phyloP scores from a whole-genome alignment of 1,140 invertebrate species.

The Eriocheir sinensis region DNA sequence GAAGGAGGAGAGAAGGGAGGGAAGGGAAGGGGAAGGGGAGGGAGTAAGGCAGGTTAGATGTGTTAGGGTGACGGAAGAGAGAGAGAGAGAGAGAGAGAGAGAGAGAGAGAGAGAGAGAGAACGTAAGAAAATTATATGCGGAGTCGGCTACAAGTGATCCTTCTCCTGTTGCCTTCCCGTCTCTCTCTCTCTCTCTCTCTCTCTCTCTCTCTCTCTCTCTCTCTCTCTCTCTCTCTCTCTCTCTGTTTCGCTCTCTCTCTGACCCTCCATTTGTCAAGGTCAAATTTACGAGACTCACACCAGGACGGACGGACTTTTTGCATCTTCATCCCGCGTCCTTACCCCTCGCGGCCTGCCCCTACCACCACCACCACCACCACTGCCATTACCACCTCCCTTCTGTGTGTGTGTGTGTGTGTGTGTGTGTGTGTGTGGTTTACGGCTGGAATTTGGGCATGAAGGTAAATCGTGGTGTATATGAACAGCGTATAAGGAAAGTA shows the following conservation, averaged over 20 bases:
- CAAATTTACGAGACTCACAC: too few species aligned
- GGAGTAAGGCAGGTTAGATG: neutral
- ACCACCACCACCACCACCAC: too few species aligned
- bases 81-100: slow-evolving; percentile 21
- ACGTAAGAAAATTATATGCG: neutral
- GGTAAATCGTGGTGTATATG: too few species aligned
- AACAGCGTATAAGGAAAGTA: too few species aligned
- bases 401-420: slow-evolving; percentile 26
- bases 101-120: slow-evolving; percentile 38
- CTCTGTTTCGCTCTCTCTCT: neutral
- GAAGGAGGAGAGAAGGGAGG: neutral
- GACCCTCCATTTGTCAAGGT: neutral
- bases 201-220: neutral
- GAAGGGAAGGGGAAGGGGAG: neutral
- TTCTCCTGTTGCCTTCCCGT: neutral
- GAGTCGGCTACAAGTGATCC: neutral
- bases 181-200: slow-evolving; percentile 5
- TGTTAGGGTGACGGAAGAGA: neutral
- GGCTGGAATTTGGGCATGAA: too few species aligned
- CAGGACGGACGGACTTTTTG: neutral
- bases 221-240: slow-evolving; percentile 9
- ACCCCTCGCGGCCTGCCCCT: neutral
- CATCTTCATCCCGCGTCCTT: neutral
- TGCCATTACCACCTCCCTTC: neutral
- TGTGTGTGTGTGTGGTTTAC: neutral